These are phyloP conservation scores for Trichomalopsis sarcophagae DNA, from an alignment of 1,140 invertebrate genomes.

Conservation along the genomic window DNA sequence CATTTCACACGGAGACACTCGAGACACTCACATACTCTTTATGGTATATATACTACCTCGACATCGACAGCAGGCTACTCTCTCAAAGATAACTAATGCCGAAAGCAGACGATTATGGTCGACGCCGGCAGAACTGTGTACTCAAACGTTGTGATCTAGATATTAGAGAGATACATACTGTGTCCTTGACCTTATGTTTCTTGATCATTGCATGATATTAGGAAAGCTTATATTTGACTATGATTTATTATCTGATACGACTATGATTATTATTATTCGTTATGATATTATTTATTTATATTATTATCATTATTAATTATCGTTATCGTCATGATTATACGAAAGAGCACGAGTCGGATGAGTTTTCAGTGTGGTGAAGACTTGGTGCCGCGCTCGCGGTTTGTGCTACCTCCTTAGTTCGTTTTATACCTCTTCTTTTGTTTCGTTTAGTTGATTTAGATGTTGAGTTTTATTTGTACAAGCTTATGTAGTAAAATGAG, in stretches of 20 bases:
- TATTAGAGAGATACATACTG: slow-evolving; percentile 5
- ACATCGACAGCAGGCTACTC: slow-evolving; percentile 28
- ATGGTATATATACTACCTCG: background rate
- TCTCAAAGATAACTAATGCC: background rate
- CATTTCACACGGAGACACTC: slow-evolving; percentile 3
- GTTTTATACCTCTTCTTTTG: background rate
- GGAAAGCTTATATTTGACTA: slow-evolving; percentile 50
- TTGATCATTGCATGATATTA: slow-evolving; percentile 45
- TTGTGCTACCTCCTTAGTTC: slow-evolving; percentile 46
- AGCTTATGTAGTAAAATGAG: slow-evolving; percentile 46
- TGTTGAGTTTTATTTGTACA: slow-evolving; percentile 51
- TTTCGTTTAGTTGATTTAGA: slow-evolving; percentile 47
- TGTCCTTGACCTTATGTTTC: slow-evolving; percentile 20
- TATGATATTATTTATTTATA: slow-evolving; percentile 2
- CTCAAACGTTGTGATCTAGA: slow-evolving; percentile 37
- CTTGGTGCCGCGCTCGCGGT: slow-evolving; percentile 37
- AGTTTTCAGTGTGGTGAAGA: slow-evolving; percentile 47
- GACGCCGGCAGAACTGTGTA: slow-evolving; percentile 39
- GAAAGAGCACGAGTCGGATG: slow-evolving; percentile 35
- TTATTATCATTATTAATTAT: background rate
- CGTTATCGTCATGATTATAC: slow-evolving; percentile 5
- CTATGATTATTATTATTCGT: slow-evolving; percentile 2
- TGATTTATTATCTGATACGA: slow-evolving; percentile 33
- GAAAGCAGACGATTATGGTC: background rate
- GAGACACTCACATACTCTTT: background rate